Conservation (phyloP, 2,888 invertebrate species). For the Cataglyphis cursor region DNA sequence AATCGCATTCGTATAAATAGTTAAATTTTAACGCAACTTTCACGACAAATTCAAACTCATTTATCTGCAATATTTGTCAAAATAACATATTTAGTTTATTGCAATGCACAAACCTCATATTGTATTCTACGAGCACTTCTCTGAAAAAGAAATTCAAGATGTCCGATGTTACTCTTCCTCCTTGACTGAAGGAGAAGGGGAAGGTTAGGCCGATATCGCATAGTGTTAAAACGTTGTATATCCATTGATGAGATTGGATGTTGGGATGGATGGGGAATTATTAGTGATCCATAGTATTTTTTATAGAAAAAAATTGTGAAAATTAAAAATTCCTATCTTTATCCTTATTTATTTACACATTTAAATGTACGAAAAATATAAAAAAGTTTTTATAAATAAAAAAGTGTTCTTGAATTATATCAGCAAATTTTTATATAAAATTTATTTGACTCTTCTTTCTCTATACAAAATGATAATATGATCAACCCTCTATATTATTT, state of each 20-base stretch:
- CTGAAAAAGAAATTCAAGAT: slow-evolving; percentile 79
- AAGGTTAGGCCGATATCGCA: neutral
- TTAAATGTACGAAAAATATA: neutral
- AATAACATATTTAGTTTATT: slow-evolving; percentile 56
- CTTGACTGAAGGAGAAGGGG: neutral
- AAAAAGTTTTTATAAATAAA: neutral
- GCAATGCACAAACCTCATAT: slow-evolving; percentile 79
- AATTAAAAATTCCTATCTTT: neutral
- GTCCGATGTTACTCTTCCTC: slow-evolving; percentile 76
- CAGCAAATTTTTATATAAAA: neutral
- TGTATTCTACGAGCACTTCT: slow-evolving; percentile 71
- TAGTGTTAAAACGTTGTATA: neutral
- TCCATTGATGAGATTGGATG: neutral
- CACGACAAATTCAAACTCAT: neutral
- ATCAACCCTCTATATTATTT: neutral
- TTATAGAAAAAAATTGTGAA: neutral
- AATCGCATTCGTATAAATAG: neutral
- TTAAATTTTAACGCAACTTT: neutral
- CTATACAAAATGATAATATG: neutral
- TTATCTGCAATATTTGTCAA: slow-evolving; percentile 8
- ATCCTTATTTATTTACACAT: neutral
- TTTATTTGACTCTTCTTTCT: neutral
- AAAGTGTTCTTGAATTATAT: neutral
- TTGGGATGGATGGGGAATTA: neutral
- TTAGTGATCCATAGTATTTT: neutral